phyloP scores from a whole-genome alignment of 2,888 invertebrate species.

The Callinectes sapidus region DNA sequence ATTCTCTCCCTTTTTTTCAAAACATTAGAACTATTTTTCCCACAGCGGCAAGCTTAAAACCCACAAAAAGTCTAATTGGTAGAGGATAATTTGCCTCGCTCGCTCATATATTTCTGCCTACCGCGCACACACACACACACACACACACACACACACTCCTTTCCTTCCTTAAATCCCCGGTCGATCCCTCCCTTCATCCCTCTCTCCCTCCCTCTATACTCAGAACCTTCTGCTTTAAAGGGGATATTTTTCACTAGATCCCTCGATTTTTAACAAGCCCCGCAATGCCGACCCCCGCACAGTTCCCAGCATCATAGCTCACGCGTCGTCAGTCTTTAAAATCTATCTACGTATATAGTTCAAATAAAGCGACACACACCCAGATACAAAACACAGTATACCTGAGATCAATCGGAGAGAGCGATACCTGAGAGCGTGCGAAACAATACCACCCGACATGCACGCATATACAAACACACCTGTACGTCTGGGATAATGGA shows the following conservation, averaged over 20 bases:
- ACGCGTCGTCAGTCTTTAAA: neutral
- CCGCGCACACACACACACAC: neutral
- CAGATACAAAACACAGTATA: neutral
- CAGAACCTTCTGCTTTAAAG: slow-evolving; percentile 13
- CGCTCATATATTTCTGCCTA: neutral
- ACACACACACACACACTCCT: neutral
- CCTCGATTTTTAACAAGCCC: slow-evolving; percentile 27
- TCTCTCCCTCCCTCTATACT: neutral
- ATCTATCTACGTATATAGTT: neutral
- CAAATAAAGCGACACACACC: neutral
- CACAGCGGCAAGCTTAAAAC: neutral
- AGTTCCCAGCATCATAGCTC: neutral
- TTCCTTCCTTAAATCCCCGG: neutral
- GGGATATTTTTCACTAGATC: slow-evolving; percentile 22
- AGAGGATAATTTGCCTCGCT: slow-evolving; percentile 9
- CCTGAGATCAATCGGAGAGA: neutral
- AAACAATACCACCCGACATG: neutral
- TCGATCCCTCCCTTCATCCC: neutral
- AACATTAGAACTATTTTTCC: neutral
- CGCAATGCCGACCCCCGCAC: neutral
- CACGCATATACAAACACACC: neutral
- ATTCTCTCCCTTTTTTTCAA: neutral
- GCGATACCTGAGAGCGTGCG: neutral
- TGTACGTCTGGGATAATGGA: neutral
- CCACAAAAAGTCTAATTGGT: neutral